These are phyloP conservation scores for Theretra japonica DNA, from an alignment of 2,888 invertebrate genomes.

Conservation along the genomic window DNA sequence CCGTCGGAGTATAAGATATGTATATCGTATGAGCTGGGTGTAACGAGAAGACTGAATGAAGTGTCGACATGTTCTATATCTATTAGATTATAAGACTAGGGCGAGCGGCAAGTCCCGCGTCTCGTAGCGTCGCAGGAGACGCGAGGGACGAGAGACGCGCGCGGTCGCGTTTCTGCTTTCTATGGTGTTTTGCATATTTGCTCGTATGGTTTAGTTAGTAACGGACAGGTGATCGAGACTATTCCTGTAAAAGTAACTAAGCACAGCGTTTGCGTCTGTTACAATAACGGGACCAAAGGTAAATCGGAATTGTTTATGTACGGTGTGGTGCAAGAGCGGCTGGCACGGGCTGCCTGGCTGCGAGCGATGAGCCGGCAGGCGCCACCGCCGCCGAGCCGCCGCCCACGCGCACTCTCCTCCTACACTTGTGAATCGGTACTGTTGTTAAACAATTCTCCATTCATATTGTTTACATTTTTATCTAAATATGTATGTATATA, in stretches of 20 bases:
- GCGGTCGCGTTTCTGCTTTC: neutral
- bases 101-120: neutral
- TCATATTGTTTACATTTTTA: slow-evolving; percentile 23
- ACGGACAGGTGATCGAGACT: neutral
- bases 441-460: slow-evolving; percentile 26
- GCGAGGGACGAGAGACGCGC: neutral
- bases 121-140: neutral
- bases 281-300: slow-evolving; percentile 26
- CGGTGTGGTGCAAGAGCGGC: neutral
- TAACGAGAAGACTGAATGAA: slow-evolving; percentile 77
- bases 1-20: slow-evolving; percentile 17
- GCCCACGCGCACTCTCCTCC: neutral
- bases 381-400: neutral
- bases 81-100: slow-evolving; percentile 8
- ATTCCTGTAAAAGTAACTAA: slow-evolving; percentile 25
- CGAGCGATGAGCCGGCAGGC: no score
- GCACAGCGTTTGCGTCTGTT: slow-evolving; percentile 15
- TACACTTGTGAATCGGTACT: slow-evolving; percentile 13
- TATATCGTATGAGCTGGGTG: slow-evolving; percentile 62
- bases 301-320: slow-evolving; percentile 19
- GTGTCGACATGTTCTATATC: slow-evolving; percentile 47
- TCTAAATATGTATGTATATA: slow-evolving; percentile 37
- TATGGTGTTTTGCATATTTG: slow-evolving; percentile 6
- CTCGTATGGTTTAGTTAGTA: neutral
- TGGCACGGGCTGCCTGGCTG: neutral